Percentiles rank a stretch among this genome's conserved stretches.
These are phyloP conservation scores for Erebia ligea DNA, from an alignment of 2,888 invertebrate genomes.

Conservation along the genomic window DNA sequence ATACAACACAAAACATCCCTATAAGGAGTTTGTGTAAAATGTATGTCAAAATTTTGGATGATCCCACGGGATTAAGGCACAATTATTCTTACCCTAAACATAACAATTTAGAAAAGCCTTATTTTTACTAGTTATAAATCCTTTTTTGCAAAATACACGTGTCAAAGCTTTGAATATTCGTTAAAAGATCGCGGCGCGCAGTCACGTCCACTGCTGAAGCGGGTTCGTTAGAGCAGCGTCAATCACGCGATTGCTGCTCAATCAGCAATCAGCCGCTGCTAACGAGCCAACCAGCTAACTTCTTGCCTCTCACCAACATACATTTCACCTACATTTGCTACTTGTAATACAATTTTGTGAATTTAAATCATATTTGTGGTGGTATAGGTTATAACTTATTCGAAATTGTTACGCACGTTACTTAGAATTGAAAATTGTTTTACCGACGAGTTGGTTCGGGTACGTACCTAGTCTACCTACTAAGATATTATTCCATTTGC, in stretches of 20 bases:
- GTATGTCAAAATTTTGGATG: too few species aligned
- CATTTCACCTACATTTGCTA: slow-evolving; percentile 48
- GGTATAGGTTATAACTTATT: neutral
- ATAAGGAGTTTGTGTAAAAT: too few species aligned
- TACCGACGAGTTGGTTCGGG: too few species aligned
- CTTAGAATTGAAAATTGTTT: neutral
- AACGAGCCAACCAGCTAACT: slow-evolving; percentile 77
- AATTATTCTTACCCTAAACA: neutral
- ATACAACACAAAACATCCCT: neutral
- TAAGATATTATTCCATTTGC: neutral
- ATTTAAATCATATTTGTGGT: slow-evolving; percentile 40
- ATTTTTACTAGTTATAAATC: neutral
- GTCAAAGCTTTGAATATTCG: slow-evolving; percentile 34
- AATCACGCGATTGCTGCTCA: slow-evolving; percentile 83
- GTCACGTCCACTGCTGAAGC: slow-evolving; percentile 69
- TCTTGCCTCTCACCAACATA: slow-evolving; percentile 54
- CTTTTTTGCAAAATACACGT: slow-evolving; percentile 44
- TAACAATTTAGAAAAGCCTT: neutral
- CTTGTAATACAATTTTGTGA: slow-evolving; percentile 42
- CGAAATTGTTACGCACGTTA: slow-evolving; percentile 26
- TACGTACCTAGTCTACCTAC: too few species aligned
- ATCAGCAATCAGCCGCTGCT: slow-evolving; percentile 81
- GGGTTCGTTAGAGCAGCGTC: slow-evolving; percentile 79
- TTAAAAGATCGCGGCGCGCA: slow-evolving; percentile 42
- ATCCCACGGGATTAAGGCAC: too few species aligned